Conservation (phyloP, 2,113 vertebrate genomes). For the Pelvicachromis taeniatus region DNA sequence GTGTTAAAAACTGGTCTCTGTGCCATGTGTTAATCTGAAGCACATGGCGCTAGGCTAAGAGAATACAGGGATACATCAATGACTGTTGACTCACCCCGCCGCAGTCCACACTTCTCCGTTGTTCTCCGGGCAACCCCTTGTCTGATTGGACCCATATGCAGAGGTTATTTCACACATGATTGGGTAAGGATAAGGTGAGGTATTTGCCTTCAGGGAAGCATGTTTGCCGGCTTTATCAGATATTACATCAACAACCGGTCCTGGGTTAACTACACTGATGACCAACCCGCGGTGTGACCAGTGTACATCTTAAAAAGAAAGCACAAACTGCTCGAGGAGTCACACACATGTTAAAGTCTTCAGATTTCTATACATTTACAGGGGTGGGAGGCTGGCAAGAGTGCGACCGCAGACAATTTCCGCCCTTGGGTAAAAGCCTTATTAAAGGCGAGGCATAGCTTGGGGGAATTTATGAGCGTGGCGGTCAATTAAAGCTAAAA, state of each 20-base stretch:
- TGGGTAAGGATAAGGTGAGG: not conserved
- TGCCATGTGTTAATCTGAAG: slow-evolving; percentile 42
- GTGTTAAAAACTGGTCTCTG: slow-evolving; percentile 8
- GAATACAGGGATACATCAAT: not conserved
- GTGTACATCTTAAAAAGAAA: not conserved
- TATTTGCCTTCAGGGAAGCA: not conserved
- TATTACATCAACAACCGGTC: not conserved
- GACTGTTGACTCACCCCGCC: slow-evolving; percentile 34
- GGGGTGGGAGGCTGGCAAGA: slow-evolving; percentile 33
- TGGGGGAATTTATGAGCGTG: slow-evolving; percentile 23
- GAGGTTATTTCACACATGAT: slow-evolving; percentile 26
- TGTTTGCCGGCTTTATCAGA: slow-evolving; percentile 6
- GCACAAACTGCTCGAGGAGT: not conserved
- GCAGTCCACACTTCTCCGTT: slow-evolving; percentile 9
- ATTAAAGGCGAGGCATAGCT: slow-evolving; percentile 39
- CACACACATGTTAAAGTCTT: slow-evolving; percentile 30
- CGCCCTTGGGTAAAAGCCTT: slow-evolving; percentile 10
- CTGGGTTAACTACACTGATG: not conserved
- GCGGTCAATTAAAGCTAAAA: slow-evolving; percentile 27
- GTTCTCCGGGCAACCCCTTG: slow-evolving; percentile 30
- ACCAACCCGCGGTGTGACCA: not conserved
- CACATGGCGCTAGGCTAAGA: slow-evolving; percentile 36
- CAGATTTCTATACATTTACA: slow-evolving; percentile 27
- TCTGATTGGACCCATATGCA: slow-evolving; percentile 59
- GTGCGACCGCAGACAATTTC: slow-evolving; percentile 55